A percentile compares a stretch with the other conserved stretches of the same genome.
Conservation (phyloP, 2,888 invertebrate species). For the Agrenia bidenticulata region DNA sequence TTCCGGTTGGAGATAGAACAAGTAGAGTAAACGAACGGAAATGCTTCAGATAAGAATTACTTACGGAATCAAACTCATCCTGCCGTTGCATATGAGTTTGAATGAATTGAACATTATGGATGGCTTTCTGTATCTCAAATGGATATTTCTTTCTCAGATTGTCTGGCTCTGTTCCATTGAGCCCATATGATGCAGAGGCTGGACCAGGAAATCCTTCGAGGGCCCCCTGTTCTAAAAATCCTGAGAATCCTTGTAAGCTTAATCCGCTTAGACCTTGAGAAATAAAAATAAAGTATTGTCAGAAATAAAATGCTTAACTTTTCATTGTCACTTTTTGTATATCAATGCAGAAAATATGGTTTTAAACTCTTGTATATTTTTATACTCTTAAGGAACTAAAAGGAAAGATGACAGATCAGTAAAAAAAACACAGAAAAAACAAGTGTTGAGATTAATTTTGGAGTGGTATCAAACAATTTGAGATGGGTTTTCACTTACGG, state of each 20-base stretch:
- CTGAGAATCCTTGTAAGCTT: slow-evolving; percentile 51
- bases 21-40: neutral
- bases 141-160: slow-evolving; percentile 73
- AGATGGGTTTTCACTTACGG: slow-evolving; percentile 28
- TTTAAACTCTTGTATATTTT: no score
- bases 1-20: no score
- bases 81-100: slow-evolving; percentile 92
- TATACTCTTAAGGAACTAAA: no score
- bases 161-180: slow-evolving; percentile 49
- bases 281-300: no score
- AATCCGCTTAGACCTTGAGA: slow-evolving; percentile 42
- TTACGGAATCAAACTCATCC: slow-evolving; percentile 90
- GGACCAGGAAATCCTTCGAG: slow-evolving; percentile 52
- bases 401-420: no score
- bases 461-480: neutral
- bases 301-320: no score
- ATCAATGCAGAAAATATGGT: no score
- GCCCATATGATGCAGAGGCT: slow-evolving; percentile 51
- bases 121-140: slow-evolving; percentile 87
- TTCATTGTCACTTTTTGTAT: no score
- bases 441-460: no score
- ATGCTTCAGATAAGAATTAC: slow-evolving; percentile 53
- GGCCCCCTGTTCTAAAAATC: slow-evolving; percentile 52
- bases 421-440: no score
- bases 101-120: slow-evolving; percentile 93